phyloP scores from a whole-genome alignment of 2,888 invertebrate species.

The Drosophila limbata region DNA sequence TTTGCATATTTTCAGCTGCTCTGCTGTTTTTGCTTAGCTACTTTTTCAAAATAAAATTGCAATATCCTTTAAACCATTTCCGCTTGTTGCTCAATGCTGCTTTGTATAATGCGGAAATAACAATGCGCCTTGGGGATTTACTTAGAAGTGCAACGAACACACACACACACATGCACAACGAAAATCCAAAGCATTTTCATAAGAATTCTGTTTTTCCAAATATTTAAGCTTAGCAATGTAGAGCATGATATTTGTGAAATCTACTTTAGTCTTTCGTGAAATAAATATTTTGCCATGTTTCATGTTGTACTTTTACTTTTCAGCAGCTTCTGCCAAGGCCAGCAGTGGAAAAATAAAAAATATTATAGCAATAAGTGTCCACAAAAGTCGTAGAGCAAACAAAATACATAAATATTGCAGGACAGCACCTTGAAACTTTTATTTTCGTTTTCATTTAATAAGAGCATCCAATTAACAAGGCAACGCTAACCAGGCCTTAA shows the following conservation, averaged over 20 bases:
- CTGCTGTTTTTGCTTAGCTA: conserved; percentile 34
- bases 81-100: conserved; percentile 71
- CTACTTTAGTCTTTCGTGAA: conserved; percentile 35
- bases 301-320: conserved; percentile 32
- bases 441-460: conserved; percentile 41
- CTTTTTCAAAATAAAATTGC: conserved; percentile 61
- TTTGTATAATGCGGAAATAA: conserved; percentile 75
- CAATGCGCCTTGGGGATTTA: conserved; percentile 62
- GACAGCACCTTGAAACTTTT: conserved; percentile 40
- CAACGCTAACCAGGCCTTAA: background rate
- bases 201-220: conserved; percentile 47
- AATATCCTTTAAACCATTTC: conserved; percentile 80
- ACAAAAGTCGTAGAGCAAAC: conserved; percentile 4
- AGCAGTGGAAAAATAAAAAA: conserved; percentile 10
- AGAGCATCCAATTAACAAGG: background rate
- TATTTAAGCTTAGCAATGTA: conserved; percentile 39
- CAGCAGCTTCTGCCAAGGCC: conserved; percentile 26
- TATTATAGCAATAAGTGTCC: conserved; percentile 34
- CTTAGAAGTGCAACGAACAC: conserved; percentile 37
- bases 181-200: conserved; percentile 37
- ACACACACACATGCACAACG: conserved; percentile 2
- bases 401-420: conserved; percentile 37
- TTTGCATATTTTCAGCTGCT: conserved; percentile 57
- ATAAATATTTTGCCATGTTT: conserved; percentile 31
- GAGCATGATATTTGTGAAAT: conserved; percentile 44